Conservation (phyloP, 2,113 vertebrate genomes). For the Helogale parvula region DNA sequence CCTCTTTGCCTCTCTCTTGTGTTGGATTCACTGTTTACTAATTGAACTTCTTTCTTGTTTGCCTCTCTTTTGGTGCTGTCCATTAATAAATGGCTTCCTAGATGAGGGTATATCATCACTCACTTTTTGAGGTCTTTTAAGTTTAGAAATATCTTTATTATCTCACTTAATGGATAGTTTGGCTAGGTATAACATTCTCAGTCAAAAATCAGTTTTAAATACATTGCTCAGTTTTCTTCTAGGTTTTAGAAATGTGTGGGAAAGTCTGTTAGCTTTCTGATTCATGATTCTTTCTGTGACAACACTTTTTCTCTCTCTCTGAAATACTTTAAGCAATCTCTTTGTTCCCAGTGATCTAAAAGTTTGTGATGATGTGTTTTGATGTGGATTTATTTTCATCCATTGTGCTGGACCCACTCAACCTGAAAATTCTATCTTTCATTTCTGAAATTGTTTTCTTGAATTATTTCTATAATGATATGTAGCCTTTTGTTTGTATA, state of each 20-base stretch:
- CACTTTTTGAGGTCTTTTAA: conserved; percentile 22
- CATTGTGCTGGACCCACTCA: neutral
- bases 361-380: neutral
- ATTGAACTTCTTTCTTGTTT: neutral
- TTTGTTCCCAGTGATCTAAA: neutral
- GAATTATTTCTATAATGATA: neutral
- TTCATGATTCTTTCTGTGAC: neutral
- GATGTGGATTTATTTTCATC: neutral
- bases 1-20: neutral
- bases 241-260: neutral
- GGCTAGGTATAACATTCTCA: neutral
- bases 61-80: neutral
- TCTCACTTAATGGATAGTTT: neutral
- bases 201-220: neutral
- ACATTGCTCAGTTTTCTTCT: neutral
- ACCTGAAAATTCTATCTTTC: neutral
- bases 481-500: neutral
- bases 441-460: conserved; percentile 15
- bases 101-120: neutral
- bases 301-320: neutral
- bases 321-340: neutral
- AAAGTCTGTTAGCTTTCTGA: neutral
- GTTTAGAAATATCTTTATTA: neutral
- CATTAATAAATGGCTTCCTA: neutral
- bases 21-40: neutral